Base-by-base conservation (phyloP, 2,888 invertebrate genomes). In the Epinotia brunnichana region DNA sequence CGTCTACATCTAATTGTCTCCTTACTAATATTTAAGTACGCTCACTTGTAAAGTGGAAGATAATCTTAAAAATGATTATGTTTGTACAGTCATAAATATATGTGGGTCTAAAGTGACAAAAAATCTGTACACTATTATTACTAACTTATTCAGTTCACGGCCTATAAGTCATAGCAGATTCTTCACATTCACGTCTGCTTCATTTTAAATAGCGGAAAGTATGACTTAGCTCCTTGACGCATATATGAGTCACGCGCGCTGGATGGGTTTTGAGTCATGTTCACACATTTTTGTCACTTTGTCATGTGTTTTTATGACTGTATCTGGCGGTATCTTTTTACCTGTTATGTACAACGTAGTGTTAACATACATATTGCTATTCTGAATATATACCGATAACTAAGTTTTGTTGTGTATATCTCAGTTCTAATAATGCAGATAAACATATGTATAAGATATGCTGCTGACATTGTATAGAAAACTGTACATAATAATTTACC, bases 21-120 rank as follows among this genome's bases (percentile, higher is more conserved):
- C 69, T 69, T 69, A 69, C 69, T 69, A 69, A 69, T 69, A 68
- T 57, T 63, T 53, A 66, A 35, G 13, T 13, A 62, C n/a, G n/a
- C 24, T 48, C n/a, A n/a, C 48, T 19, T 19, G 11, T 10, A 39
- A 24, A 19, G 19, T 60, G 44, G 24, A 62, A 24, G 44, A 48
- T 29, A 48, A n/a, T 29, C 17, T n/a, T 21, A 39, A 2, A 35
- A n/a, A 29, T n/a, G n/a, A 9, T n/a, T 44, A 3, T 44, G 44
- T 48, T 13, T 41, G 13, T 41, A 41, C 41, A 3, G 41, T 41
- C 41, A 4, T 13, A 48, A 48, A 48, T 48, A n/a, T 44, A 2
- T 13, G 41, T 2, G 13, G 3, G 15, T n/a, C n/a, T n/a, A n/a
- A n/a, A 48, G n/a, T 48, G 15, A 48, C 48, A 48, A 48, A 48